A percentile compares a stretch with the other conserved stretches of the same genome.
Evolutionary conservation across 2,113 vertebrate species (phyloP).

Genomic region (Pterocles gutturalis): DNA sequence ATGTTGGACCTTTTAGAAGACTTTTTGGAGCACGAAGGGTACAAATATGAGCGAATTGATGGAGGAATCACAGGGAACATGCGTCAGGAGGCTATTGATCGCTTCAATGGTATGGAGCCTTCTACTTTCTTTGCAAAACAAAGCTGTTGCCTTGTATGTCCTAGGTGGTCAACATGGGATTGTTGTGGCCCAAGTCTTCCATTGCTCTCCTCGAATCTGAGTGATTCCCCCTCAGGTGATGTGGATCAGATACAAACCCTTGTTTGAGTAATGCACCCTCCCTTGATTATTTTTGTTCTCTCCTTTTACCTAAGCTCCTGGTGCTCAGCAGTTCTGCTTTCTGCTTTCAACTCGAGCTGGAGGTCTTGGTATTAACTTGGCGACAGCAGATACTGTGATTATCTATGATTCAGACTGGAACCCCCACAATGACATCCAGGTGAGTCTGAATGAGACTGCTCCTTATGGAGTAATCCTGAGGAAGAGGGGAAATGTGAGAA

Average conservation of each 20-base stretch:
- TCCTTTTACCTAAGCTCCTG: slow-evolving; percentile 84
- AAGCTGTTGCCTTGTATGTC: background rate
- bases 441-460: slow-evolving; percentile 59
- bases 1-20: slow-evolving; percentile 97
- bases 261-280: background rate
- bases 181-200: background rate
- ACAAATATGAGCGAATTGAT: slow-evolving; percentile 97
- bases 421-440: slow-evolving; percentile 98
- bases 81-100: slow-evolving; percentile 97
- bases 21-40: slow-evolving; percentile 95
- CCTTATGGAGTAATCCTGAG: background rate
- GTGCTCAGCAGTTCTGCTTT: slow-evolving; percentile 97
- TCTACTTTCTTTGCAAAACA: background rate
- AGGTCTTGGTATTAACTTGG: slow-evolving; percentile 96
- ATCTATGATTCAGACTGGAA: slow-evolving; percentile 99
- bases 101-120: slow-evolving; percentile 88
- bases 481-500: background rate
- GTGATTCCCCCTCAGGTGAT: background rate
- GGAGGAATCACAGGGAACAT: slow-evolving; percentile 95
- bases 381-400: slow-evolving; percentile 96
- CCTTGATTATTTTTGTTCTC: background rate
- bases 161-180: background rate
- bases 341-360: slow-evolving; percentile 97
- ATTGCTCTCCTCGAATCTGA: background rate
- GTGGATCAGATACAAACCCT: background rate